phyloP scores from a whole-genome alignment of 2,113 vertebrate genomes.

The Erythrolamprus reginae region DNA sequence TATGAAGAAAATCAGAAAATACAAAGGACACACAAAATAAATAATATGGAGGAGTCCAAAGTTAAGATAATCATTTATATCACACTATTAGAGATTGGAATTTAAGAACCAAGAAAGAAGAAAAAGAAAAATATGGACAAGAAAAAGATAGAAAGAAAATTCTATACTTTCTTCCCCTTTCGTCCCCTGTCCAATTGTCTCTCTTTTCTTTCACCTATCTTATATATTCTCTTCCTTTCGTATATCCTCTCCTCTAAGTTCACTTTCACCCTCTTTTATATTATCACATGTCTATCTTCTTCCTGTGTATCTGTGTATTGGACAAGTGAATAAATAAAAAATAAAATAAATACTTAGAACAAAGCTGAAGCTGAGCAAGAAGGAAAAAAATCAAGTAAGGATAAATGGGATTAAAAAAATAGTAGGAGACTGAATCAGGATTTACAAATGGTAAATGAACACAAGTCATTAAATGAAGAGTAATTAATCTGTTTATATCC shows the following conservation, averaged over 20 bases:
- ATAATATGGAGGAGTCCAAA: neutral
- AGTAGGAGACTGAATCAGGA: neutral
- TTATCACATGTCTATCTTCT: too few species aligned
- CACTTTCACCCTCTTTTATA: too few species aligned
- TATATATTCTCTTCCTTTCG: too few species aligned
- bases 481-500: neutral
- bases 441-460: neutral
- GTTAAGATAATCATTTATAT: neutral
- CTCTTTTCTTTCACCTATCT: too few species aligned
- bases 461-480: neutral
- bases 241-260: too few species aligned
- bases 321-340: too few species aligned
- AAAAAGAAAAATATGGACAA: neutral
- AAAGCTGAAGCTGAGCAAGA: neutral
- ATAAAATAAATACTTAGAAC: too few species aligned
- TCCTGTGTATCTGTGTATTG: too few species aligned
- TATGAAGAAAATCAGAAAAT: neutral
- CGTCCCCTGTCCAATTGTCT: too few species aligned
- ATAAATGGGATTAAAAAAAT: neutral
- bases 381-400: neutral
- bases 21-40: neutral
- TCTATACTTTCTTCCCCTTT: too few species aligned
- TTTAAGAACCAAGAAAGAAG: too few species aligned
- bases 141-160: neutral
- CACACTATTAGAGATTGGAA: neutral